Conservation (phyloP, 1,140 invertebrate species). For the Drosophila fuyamai region DNA sequence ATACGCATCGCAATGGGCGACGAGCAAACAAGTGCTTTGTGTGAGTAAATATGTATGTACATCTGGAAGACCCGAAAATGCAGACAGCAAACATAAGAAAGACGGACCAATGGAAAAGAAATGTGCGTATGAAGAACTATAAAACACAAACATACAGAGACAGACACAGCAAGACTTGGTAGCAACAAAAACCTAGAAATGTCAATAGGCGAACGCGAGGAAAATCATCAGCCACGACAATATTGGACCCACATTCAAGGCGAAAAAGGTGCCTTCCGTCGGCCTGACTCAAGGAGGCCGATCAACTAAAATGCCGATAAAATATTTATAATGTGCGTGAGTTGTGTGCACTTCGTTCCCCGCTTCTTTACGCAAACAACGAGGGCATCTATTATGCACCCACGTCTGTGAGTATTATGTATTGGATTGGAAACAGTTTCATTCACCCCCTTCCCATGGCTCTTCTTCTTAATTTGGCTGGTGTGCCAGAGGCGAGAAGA, state of each 20-base stretch:
- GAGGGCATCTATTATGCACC: slow-evolving; percentile 28
- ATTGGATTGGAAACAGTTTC: slow-evolving; percentile 47
- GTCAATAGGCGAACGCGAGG: slow-evolving; percentile 43
- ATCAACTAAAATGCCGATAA: slow-evolving; percentile 50
- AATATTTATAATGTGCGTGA: slow-evolving; percentile 38
- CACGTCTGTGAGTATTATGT: slow-evolving; percentile 26
- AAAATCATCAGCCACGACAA: slow-evolving; percentile 21
- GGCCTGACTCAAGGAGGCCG: slow-evolving; percentile 41
- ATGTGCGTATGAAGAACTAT: slow-evolving; percentile 30
- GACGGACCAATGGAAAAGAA: slow-evolving; percentile 35
- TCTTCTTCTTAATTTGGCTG: slow-evolving; percentile 7
- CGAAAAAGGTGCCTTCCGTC: slow-evolving; percentile 37
- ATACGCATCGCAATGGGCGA: slow-evolving; percentile 8
- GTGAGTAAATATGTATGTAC: slow-evolving; percentile 28
- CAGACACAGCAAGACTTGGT: slow-evolving; percentile 1
- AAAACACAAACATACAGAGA: slow-evolving; percentile 6
- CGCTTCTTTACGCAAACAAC: slow-evolving; percentile 45
- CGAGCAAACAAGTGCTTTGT: slow-evolving; percentile 33
- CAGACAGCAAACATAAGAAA: slow-evolving; percentile 29
- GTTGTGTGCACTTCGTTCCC: slow-evolving; percentile 35
- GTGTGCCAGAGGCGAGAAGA: slow-evolving; percentile 24
- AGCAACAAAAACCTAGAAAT: slow-evolving; percentile 43
- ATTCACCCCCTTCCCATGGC: slow-evolving; percentile 29
- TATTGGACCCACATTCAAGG: slow-evolving; percentile 40
- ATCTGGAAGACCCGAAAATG: slow-evolving; percentile 30